Base-by-base conservation (phyloP, 2,113 vertebrate species). In the Eupsittula cactorum region DNA sequence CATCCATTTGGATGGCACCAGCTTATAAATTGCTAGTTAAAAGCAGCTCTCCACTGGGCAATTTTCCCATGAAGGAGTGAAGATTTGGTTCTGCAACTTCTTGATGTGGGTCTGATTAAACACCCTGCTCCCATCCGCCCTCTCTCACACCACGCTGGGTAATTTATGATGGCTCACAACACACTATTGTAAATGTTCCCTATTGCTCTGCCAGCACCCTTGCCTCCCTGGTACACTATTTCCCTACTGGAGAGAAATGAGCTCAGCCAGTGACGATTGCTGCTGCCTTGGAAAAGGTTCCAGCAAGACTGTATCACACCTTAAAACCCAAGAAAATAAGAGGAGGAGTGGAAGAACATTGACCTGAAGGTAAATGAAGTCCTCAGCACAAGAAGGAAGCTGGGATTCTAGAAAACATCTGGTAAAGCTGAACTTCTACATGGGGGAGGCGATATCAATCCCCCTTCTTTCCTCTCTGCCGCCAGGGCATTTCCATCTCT, bases 121-220 rank as follows among this genome's bases (percentile, higher is more conserved):
- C 12, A 50, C 57, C 23, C 74, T 27, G 41, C 53, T 77, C 50
- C 76, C 68, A 53, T 33, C 70, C 65, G 20, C n/a, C 42, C 49
- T 69, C 57, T 28, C n/a, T 46, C 79, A 21, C 6, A 0, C n/a
- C 2, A 0, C 13, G 27, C 2, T 4, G 10, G 25, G 35, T 83
- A 15, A 83, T 47, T 96, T 41, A 18, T 49, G 93, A 29, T 0
- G 10, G 50, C 49, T 77, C 82, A 27, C 79, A 59, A n/a, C 28
- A 14, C 53, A 0, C 6, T 7, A 6, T 24, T 86, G 86, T 35
- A 52, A 88, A 70, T 3, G 6, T 41, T 78, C 83, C 88, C 57
- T 20, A 2, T 23, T 74, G 67, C 46, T 70, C 62, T 24, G 62
- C 76, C 84, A 71, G 70, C 9, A 2, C 44, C 44, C 20, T 46